These are phyloP conservation scores for Peromyscus nudipes DNA, from an alignment of 2,797 vertebrate species.

Conservation along the genomic window DNA sequence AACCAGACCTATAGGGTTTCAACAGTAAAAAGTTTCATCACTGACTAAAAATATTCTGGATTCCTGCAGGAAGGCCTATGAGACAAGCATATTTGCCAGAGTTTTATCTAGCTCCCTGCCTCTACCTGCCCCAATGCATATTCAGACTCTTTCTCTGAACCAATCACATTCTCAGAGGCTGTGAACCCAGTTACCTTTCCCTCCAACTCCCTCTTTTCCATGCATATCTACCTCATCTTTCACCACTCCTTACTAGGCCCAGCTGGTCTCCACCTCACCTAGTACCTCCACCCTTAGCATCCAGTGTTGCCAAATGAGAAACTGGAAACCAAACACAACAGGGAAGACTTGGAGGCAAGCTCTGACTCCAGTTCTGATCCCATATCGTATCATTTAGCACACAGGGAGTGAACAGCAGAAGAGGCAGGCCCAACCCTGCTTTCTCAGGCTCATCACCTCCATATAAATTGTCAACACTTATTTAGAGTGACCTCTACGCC, in stretches of 20 bases:
- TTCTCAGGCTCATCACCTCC: background rate
- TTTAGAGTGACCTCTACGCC: background rate
- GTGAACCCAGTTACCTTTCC: background rate
- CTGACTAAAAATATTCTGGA: slow-evolving; percentile 15
- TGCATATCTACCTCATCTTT: background rate
- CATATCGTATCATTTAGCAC: background rate
- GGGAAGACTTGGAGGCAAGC: background rate
- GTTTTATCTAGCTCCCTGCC: background rate
- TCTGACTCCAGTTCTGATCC: background rate
- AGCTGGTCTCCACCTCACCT: background rate
- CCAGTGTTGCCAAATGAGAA: slow-evolving; percentile 34
- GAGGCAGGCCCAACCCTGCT: background rate
- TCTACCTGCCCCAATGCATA: background rate
- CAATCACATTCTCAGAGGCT: background rate
- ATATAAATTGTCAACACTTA: background rate
- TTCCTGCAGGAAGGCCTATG: background rate
- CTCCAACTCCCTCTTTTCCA: background rate
- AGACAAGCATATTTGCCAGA: background rate
- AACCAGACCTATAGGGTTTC: background rate
- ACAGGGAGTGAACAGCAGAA: background rate
- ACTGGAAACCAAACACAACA: background rate
- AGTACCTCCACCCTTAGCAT: background rate
- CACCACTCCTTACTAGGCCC: slow-evolving; percentile 25
- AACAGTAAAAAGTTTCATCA: slow-evolving; percentile 28
- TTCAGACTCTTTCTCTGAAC: background rate